phyloP scores from a whole-genome alignment of 2,888 invertebrate species.

The Apotomis turbidana region DNA sequence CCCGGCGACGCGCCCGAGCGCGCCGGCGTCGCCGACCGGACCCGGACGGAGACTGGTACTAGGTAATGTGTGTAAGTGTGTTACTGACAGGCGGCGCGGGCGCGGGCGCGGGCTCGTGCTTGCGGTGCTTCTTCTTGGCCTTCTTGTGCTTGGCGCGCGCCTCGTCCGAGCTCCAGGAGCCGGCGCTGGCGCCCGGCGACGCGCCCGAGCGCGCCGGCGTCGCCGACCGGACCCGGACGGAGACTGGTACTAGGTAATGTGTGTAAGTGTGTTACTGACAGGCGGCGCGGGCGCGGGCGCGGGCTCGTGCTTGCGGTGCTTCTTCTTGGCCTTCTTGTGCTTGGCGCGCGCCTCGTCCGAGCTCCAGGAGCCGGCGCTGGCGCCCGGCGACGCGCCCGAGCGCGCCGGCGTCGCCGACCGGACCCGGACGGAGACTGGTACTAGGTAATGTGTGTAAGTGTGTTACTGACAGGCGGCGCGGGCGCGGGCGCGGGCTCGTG shows the following conservation, averaged over 20 bases:
- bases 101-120: constrained; percentile 75
- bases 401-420: constrained; percentile 48
- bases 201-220: constrained; percentile 54
- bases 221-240: neutral
- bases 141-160: constrained; percentile 73
- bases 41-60: constrained; percentile 45
- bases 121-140: constrained; percentile 85
- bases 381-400: constrained; percentile 58
- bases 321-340: constrained; percentile 84
- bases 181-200: constrained; percentile 53
- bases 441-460: no score
- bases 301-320: constrained; percentile 83
- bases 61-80: no score
- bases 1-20: constrained; percentile 57
- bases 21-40: constrained; percentile 53
- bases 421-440: no score
- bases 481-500: constrained; percentile 72
- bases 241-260: no score
- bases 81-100: constrained; percentile 47
- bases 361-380: constrained; percentile 55
- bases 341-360: constrained; percentile 67
- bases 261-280: constrained; percentile 45
- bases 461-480: constrained; percentile 47
- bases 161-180: constrained; percentile 68
- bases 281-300: constrained; percentile 51